phyloP scores from a whole-genome alignment of 2,888 invertebrate genomes.

The Diloba caeruleocephala region DNA sequence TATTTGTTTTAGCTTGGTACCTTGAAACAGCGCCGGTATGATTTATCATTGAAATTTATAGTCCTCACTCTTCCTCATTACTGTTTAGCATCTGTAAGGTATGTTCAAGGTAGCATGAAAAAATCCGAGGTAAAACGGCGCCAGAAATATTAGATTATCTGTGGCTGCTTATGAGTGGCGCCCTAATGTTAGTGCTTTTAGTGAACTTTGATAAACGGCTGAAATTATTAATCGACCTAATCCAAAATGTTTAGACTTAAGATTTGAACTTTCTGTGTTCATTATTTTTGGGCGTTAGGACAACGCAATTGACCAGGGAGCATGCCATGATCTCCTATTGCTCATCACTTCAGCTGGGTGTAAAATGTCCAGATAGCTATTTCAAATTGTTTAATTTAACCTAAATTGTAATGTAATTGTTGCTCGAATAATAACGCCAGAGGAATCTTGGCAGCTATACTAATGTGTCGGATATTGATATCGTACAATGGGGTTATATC shows the following conservation, averaged over 20 bases:
- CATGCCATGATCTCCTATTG: too few species aligned
- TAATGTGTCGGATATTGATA: constrained; percentile 26
- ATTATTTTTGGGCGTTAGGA: too few species aligned
- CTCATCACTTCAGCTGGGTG: too few species aligned
- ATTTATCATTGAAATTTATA: constrained; percentile 57
- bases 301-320: too few species aligned
- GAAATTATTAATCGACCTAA: too few species aligned
- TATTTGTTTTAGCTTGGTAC: constrained; percentile 24
- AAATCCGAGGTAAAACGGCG: constrained; percentile 27
- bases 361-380: too few species aligned
- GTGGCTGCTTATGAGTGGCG: constrained; percentile 18
- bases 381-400: too few species aligned
- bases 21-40: constrained; percentile 52
- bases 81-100: constrained; percentile 45
- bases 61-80: constrained; percentile 54
- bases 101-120: constrained; percentile 38
- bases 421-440: constrained; percentile 15
- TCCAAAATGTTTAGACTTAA: too few species aligned
- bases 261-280: too few species aligned
- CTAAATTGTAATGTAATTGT: constrained; percentile 19
- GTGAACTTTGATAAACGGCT: constrained; percentile 16
- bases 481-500: constrained; percentile 6
- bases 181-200: constrained; percentile 32
- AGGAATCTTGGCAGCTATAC: constrained; percentile 26
- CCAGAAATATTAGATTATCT: constrained; percentile 27